These are phyloP conservation scores for Zaprionus ornatus DNA, from an alignment of 1,140 invertebrate genomes.

Conservation along the genomic window DNA sequence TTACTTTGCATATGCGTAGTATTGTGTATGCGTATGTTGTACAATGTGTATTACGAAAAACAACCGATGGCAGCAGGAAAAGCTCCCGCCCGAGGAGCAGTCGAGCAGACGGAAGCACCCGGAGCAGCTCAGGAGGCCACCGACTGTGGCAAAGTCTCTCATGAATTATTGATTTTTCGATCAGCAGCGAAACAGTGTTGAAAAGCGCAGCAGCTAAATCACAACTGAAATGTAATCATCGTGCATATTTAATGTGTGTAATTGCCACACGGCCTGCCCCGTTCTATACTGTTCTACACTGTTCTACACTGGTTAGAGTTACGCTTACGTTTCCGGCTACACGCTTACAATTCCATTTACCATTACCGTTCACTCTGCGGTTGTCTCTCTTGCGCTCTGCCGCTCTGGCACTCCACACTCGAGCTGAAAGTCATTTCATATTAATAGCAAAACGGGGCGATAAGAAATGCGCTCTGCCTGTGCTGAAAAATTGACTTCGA, in stretches of 20 bases:
- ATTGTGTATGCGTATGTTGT: conserved; percentile 40
- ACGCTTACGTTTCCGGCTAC: background rate
- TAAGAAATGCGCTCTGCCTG: conserved; percentile 17
- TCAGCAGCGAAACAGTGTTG: conserved; percentile 45
- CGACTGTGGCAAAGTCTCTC: conserved; percentile 13
- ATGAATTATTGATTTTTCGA: conserved; percentile 81
- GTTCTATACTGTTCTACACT: background rate
- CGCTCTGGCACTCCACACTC: background rate
- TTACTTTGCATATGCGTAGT: conserved; percentile 71
- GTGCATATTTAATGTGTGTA: conserved; percentile 27
- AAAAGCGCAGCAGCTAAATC: conserved; percentile 21
- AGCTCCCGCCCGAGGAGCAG: too few relatives aligned
- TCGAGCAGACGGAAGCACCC: background rate
- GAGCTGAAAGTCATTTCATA: conserved; percentile 52
- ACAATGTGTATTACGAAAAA: conserved; percentile 28
- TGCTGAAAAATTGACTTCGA: conserved; percentile 33
- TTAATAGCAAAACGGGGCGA: conserved; percentile 57
- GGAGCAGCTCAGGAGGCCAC: background rate
- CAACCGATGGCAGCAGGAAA: background rate
- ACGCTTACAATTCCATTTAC: background rate
- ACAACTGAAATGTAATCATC: conserved; percentile 20
- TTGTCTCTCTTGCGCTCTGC: background rate
- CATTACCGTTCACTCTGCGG: background rate
- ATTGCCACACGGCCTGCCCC: conserved; percentile 12
- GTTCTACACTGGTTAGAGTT: background rate